Percentiles rank a stretch among this genome's conserved stretches.
phyloP scores from a whole-genome alignment of 1,140 invertebrate species.

The Dreissena polymorpha region DNA sequence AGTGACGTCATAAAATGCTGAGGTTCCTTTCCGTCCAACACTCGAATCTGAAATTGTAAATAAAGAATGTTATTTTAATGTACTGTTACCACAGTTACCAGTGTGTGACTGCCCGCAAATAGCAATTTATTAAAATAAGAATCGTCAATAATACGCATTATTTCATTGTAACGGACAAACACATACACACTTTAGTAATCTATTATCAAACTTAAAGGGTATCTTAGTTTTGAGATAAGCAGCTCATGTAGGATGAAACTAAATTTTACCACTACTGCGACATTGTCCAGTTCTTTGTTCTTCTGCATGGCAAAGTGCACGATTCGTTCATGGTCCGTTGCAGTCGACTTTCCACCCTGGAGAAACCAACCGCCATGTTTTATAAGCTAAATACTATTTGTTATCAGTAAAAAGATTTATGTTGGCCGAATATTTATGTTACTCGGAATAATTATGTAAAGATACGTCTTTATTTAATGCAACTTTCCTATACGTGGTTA shows the following conservation, averaged over 20 bases:
- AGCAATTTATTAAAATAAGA: too few relatives aligned
- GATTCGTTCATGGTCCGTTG: constrained; percentile 30
- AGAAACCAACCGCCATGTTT: background rate
- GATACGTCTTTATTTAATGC: too few relatives aligned
- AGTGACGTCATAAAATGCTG: constrained; percentile 63
- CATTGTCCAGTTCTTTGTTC: constrained; percentile 44
- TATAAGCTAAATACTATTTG: background rate
- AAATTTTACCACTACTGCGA: constrained; percentile 31
- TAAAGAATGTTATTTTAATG: background rate
- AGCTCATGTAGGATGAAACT: too few relatives aligned
- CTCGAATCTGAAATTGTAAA: constrained; percentile 58
- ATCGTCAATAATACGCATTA: too few relatives aligned
- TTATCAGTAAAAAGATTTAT: background rate
- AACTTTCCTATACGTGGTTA: too few relatives aligned
- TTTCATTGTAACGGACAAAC: too few relatives aligned
- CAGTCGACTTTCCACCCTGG: constrained; percentile 39
- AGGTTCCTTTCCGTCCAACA: constrained; percentile 65
- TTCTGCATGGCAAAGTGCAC: constrained; percentile 49
- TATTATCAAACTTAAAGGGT: too few relatives aligned
- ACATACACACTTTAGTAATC: too few relatives aligned
- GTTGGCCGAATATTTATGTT: background rate
- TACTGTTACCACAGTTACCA: background rate
- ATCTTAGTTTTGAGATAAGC: too few relatives aligned
- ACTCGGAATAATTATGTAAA: too few relatives aligned
- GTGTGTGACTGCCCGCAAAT: too few relatives aligned